Percentiles rank a stretch among this genome's conserved stretches.
Evolutionary conservation across 2,797 vertebrate genomes (phyloP).

Genomic region (Diglossa cyanea): DNA sequence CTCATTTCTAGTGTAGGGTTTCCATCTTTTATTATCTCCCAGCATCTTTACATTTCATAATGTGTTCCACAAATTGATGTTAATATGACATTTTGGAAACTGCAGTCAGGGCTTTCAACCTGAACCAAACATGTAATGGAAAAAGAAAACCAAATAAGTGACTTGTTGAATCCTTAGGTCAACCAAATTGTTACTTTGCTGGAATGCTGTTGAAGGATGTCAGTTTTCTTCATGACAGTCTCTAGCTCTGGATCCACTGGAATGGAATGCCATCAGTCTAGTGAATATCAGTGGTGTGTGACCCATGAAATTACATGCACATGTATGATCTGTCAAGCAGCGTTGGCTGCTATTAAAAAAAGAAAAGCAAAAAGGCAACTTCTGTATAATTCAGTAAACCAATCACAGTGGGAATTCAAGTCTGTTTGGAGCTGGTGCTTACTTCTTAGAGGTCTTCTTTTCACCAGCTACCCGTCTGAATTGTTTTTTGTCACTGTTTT

Average conservation of each 20-base stretch:
- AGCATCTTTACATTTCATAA: background rate
- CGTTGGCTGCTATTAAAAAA: background rate
- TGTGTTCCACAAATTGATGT: background rate
- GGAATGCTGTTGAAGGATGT: background rate
- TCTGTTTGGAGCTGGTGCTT: background rate
- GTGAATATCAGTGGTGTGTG: background rate
- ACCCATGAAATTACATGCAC: slow-evolving; percentile 21
- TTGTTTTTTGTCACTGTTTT: background rate
- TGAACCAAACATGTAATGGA: background rate
- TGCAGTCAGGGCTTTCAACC: background rate
- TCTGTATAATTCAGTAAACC: background rate
- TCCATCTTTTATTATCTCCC: background rate
- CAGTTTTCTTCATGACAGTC: background rate
- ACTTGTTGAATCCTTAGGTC: slow-evolving; percentile 47
- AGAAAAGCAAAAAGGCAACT: background rate
- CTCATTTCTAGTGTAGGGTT: background rate
- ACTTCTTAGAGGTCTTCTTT: background rate
- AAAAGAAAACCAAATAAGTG: background rate
- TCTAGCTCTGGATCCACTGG: background rate
- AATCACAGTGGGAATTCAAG: background rate
- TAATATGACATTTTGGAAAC: slow-evolving; percentile 12
- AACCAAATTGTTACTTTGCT: slow-evolving; percentile 21
- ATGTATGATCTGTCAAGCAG: background rate
- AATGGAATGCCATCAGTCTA: background rate
- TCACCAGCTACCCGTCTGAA: background rate